These are phyloP conservation scores for Tragelaphus buxtoni DNA, from an alignment of 2,113 vertebrate species.

Conservation along the genomic window DNA sequence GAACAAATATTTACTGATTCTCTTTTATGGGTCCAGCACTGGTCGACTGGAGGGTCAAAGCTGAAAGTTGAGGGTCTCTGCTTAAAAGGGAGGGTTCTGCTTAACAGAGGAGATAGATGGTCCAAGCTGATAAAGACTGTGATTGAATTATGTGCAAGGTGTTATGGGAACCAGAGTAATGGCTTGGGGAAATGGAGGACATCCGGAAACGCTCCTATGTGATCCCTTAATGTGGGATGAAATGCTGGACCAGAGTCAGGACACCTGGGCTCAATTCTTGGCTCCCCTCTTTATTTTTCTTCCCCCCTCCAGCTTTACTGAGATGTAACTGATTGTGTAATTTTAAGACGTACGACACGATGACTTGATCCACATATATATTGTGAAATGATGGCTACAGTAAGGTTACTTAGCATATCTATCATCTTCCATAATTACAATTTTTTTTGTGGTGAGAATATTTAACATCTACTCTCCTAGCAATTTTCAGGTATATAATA, in stretches of 20 bases:
- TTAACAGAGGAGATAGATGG: neutral
- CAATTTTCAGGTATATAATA: neutral
- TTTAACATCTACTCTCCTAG: neutral
- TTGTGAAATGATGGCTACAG: neutral
- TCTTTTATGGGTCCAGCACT: neutral
- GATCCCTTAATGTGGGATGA: neutral
- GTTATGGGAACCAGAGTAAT: neutral
- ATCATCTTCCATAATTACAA: neutral
- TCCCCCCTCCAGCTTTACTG: neutral
- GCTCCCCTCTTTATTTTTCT: neutral
- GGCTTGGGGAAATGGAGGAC: neutral
- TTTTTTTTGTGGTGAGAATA: neutral
- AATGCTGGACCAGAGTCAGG: neutral
- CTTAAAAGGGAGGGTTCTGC: neutral
- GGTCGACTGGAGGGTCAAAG: neutral
- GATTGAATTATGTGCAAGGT: neutral
- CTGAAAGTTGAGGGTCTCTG: neutral
- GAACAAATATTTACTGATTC: neutral
- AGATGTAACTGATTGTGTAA: neutral
- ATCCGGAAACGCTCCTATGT: neutral
- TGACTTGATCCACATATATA: neutral
- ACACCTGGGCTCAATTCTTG: neutral
- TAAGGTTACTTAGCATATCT: neutral
- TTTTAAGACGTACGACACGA: neutral
- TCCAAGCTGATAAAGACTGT: neutral